phyloP scores from a whole-genome alignment of 2,888 invertebrate genomes.

The Apamea anceps region DNA sequence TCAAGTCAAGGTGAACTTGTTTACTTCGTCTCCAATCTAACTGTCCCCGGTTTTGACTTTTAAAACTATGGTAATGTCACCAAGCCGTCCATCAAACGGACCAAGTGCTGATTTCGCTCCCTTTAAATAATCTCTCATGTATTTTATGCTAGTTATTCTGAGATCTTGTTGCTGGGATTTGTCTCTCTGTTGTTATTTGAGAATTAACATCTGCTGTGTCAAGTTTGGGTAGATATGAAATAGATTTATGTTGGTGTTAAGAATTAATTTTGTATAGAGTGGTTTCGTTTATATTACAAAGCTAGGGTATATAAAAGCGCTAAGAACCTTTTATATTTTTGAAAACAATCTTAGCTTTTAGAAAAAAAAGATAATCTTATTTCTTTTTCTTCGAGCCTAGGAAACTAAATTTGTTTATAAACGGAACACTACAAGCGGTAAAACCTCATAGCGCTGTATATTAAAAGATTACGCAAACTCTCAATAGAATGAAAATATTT shows the following conservation, averaged over 20 bases:
- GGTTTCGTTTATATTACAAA: neutral
- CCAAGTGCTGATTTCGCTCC: slow-evolving; percentile 50
- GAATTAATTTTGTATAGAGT: neutral
- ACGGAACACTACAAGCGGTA: slow-evolving; percentile 47
- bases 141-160: slow-evolving; percentile 61
- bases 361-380: slow-evolving; percentile 1
- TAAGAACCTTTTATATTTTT: neutral
- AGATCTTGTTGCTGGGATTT: slow-evolving; percentile 39
- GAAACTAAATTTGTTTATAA: slow-evolving; percentile 57
- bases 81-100: slow-evolving; percentile 70
- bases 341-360: slow-evolving; percentile 1
- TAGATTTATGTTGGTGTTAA: slow-evolving; percentile 6
- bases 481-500: slow-evolving; percentile 76
- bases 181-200: slow-evolving; percentile 29
- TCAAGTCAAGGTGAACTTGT: slow-evolving; percentile 82
- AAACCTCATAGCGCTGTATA: slow-evolving; percentile 62
- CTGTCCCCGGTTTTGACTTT: slow-evolving; percentile 79
- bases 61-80: slow-evolving; percentile 80
- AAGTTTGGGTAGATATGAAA: slow-evolving; percentile 10
- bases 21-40: slow-evolving; percentile 76
- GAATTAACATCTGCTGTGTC: slow-evolving; percentile 25
- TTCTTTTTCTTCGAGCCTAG: slow-evolving; percentile 7
- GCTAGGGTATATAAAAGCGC: too few relatives aligned
- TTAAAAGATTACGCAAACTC: slow-evolving; percentile 75
- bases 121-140: slow-evolving; percentile 61